A percentile compares a stretch with the other conserved stretches of the same genome.
These are phyloP conservation scores for Chouioia cunea DNA, from an alignment of 2,888 invertebrate species.

Conservation along the genomic window DNA sequence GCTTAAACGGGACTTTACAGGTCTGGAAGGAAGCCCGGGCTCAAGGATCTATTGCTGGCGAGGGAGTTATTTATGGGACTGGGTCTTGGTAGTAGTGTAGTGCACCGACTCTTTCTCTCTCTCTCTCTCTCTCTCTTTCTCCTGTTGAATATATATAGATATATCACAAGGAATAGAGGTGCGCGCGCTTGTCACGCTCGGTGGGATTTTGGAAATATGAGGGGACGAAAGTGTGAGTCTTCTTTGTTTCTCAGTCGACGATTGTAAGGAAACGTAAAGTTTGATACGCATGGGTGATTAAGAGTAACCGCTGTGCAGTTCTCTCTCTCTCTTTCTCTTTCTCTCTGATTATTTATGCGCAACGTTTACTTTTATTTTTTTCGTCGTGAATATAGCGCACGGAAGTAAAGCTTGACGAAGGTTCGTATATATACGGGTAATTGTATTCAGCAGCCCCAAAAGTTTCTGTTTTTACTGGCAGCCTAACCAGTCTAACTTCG, in stretches of 20 bases:
- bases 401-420: too few relatives aligned
- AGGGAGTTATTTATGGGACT: constrained; percentile 32
- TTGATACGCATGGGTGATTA: neutral
- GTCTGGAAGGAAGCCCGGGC: neutral
- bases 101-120: too few relatives aligned
- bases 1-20: constrained; percentile 25
- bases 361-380: neutral
- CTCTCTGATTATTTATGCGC: constrained; percentile 1
- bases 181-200: constrained; percentile 25
- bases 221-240: neutral
- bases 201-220: constrained; percentile 24
- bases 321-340: neutral
- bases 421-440: too few relatives aligned
- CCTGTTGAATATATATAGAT: too few relatives aligned
- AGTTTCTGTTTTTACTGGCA: too few relatives aligned
- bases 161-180: constrained; percentile 5
- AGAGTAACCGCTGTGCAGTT: neutral
- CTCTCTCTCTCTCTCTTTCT: too few relatives aligned
- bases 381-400: too few relatives aligned
- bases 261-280: neutral
- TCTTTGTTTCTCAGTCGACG: neutral
- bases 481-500: too few relatives aligned
- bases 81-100: neutral
- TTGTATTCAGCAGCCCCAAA: too few relatives aligned
- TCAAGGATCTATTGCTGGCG: constrained; percentile 16